Evolutionary conservation across 1,140 invertebrate species (phyloP), one percentile per base, ranked within the genome.

Genomic region (Zaprionus vittiger): DNA sequence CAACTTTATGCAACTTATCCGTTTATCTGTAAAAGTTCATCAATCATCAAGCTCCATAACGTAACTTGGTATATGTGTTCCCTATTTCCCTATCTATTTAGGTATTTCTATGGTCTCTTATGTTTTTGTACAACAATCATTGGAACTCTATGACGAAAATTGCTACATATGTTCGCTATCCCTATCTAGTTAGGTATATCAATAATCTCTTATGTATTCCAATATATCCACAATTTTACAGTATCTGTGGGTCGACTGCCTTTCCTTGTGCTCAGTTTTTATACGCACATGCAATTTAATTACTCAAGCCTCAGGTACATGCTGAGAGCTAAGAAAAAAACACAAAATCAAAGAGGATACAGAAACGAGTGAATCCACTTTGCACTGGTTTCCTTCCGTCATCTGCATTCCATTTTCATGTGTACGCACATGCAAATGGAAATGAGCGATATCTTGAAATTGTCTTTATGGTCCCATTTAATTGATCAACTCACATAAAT

Each of bases 381-480:
- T 49, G 20, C 38, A 49, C 2, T 49, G 47, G 5, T 12, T 14
- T 11, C 20, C 47, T 52, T 20, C 12, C 47, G 22, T 47, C 28
- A 70, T 34, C 26, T 69, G 52, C 38, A 70, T 52, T 59, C 70
- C 17, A 57, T 62, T 57, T 38, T 38, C 37, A 22, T 34, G 31
- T 4, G 31, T 31, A 9, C 9, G 28, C 28, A 1, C 2, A 31
- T 31, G 28, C 17, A 20, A 17, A 49, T 15, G n/a, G 17, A 49
- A 22, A 17, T 49, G 7, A 49, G 11, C 20, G 17, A 14, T 14
- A 4, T 5, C 20, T 41, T 34, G 26, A 59, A 70, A 54, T 70
- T 64, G 41, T 62, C 47, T 24, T 26, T 37, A 47, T 12, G 11
- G 14, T 4, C 37, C 11, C 37, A 38, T 14, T 38, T 38, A 17